Conservation (phyloP, 2,113 vertebrate genomes). For the Neomonachus schauinslandi region DNA sequence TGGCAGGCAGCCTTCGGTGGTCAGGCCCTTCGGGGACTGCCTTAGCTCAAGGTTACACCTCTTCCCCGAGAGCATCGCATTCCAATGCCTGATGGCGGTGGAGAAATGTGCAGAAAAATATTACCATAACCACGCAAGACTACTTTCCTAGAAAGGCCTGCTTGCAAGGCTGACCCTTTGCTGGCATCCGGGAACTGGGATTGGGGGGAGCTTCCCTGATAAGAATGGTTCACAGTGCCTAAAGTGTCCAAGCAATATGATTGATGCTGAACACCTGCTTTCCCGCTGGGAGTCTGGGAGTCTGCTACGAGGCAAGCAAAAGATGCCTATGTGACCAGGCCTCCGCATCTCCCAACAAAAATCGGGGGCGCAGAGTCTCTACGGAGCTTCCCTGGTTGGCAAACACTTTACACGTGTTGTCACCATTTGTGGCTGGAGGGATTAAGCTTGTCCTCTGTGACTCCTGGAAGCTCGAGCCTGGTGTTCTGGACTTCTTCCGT, state of each 20-base stretch:
- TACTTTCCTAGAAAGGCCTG: background rate
- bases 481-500: background rate
- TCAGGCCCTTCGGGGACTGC: background rate
- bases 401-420: background rate
- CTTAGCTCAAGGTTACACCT: background rate
- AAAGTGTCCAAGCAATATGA: background rate
- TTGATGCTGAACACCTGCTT: background rate
- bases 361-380: background rate
- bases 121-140: accelerated
- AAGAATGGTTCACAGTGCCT: background rate
- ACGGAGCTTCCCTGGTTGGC: background rate
- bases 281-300: background rate
- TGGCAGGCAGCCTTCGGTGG: accelerated
- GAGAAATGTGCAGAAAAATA: background rate
- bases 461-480: background rate
- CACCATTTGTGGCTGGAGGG: background rate
- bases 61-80: background rate
- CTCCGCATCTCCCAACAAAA: background rate
- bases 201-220: background rate
- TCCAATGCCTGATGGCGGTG: accelerated
- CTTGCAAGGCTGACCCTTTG: background rate
- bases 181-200: background rate
- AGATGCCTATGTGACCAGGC: background rate
- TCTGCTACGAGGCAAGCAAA: background rate
- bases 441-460: background rate